Evolutionary conservation across 2,888 invertebrate genomes (phyloP).

Genomic region (Dryomyza anilis): DNA sequence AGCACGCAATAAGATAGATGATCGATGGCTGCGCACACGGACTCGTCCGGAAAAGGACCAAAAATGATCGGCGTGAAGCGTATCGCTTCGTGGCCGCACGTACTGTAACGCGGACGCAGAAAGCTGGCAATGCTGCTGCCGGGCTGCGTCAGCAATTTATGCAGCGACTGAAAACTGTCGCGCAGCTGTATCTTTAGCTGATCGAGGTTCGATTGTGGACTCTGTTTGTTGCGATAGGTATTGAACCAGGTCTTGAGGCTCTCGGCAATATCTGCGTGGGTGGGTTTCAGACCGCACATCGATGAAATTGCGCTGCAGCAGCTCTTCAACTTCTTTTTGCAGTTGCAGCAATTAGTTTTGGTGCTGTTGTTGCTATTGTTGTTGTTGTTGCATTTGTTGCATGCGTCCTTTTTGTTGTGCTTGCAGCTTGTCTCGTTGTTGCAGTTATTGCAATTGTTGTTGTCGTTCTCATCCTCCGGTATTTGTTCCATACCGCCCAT

Average conservation of each 20-base stretch:
- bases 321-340: background rate
- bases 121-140: background rate
- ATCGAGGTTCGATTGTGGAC: background rate
- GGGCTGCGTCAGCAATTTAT: background rate
- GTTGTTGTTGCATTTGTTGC: background rate
- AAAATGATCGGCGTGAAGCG: conserved; percentile 12
- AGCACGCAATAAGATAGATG: conserved; percentile 24
- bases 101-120: too few species aligned
- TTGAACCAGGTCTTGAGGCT: background rate
- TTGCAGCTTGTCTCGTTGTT: background rate
- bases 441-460: background rate
- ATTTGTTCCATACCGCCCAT: conserved; percentile 17
- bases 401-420: background rate
- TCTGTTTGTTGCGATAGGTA: too few species aligned
- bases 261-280: too few species aligned
- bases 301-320: background rate
- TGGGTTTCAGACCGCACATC: background rate
- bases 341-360: background rate
- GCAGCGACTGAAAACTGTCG: background rate
- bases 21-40: conserved; percentile 22
- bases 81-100: background rate
- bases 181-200: background rate
- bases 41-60: conserved; percentile 31
- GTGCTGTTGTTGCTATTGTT: background rate
- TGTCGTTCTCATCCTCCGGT: background rate